Evolutionary conservation across 2,113 vertebrate species (phyloP), one percentile per base, ranked within the genome.

Genomic region (Sterrhoptilus dennistouni): DNA sequence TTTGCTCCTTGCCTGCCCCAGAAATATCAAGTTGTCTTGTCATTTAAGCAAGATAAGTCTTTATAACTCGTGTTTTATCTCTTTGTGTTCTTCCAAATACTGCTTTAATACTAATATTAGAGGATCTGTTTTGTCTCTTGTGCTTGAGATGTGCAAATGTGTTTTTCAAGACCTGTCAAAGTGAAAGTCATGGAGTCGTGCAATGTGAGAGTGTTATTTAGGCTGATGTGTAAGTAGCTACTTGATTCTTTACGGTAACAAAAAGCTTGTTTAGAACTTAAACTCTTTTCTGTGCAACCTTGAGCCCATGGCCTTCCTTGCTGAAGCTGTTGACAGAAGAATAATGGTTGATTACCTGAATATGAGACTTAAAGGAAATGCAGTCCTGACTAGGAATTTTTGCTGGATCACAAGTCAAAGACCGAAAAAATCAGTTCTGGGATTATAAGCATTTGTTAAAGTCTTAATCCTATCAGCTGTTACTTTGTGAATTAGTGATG

Each of bases 11-110:
- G 83, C 35, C 35, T 96, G 90, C 59, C 76, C 76, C 69, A 95
- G 94, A 95, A 97, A 92, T 77, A 96, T 90, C 88, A 92, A 96
- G 61, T 75, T 22, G 8, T 75, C 92, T 35, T 90, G 71, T 95
- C 75, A 35, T n/a, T 88, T 96, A 54, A 80, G 45, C 45, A 90
- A 65, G 87, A 66, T 80, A 87, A 93, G 18, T 50, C 54, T 87
- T 6, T 47, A 3, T 49, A 93, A 80, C 52, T 95, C 31, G 1
- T 57, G 29, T 29, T 77, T 89, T 89, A 57, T 94, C 50, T 57
- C 38, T 94, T 95, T 29, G 11, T 85, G 38, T 96, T 95, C 42
- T 92, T 93, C 33, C 23, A 92, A 93, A 66, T 90, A 40, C 47
- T 83, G 50, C 83, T 97, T 83, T 90, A 86, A 75, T 89, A 92